Evolutionary conservation across 2,797 vertebrate species (phyloP).

Genomic region (Scolopax rusticola): DNA sequence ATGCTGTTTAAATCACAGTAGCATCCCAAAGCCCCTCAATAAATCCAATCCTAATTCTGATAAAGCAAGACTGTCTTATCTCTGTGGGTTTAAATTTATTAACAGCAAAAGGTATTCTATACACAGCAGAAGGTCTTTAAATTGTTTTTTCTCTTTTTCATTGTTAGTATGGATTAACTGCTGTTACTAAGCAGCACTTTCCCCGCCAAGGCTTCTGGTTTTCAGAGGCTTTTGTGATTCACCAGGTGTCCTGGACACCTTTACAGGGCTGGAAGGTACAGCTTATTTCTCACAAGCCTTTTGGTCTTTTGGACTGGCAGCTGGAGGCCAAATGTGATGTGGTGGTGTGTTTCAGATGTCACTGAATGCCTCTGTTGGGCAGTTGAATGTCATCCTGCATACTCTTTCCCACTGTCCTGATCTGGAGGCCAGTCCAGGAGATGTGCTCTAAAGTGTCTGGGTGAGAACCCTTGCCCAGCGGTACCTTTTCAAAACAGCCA

Average conservation of each 20-base stretch:
- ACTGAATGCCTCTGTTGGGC: neutral
- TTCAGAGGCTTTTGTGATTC: neutral
- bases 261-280: neutral
- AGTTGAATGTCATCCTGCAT: accelerated
- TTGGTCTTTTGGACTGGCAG: neutral
- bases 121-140: neutral
- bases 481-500: neutral
- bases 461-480: neutral
- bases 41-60: neutral
- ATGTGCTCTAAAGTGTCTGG: neutral
- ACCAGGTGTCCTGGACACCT: neutral
- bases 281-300: neutral
- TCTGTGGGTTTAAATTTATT: neutral
- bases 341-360: neutral
- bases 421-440: too few species aligned
- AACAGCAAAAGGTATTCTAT: neutral
- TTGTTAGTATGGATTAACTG: neutral
- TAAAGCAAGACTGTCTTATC: neutral
- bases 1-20: neutral
- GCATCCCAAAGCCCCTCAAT: neutral
- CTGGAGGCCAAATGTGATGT: neutral
- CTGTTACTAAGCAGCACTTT: neutral
- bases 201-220: neutral
- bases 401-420: neutral
- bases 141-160: neutral